A percentile compares a stretch with the other conserved stretches of the same genome.
phyloP scores from a whole-genome alignment of 2,888 invertebrate species.

The Odontocerum albicorne region DNA sequence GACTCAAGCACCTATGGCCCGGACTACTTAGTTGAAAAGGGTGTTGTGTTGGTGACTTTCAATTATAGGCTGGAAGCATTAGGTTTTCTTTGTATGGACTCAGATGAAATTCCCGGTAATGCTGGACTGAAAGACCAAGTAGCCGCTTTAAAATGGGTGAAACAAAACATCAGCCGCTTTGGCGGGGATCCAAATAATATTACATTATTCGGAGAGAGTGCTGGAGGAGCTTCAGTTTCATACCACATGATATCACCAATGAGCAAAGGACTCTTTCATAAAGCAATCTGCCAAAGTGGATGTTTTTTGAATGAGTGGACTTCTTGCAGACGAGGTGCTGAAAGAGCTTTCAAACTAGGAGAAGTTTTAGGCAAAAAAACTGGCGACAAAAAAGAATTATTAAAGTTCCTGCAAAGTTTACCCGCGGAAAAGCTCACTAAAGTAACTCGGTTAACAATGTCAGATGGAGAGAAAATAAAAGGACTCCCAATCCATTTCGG shows the following conservation, averaged over 20 bases:
- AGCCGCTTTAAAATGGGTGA: slow-evolving; percentile 48
- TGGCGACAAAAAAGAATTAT: slow-evolving; percentile 13
- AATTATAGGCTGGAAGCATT: slow-evolving; percentile 50
- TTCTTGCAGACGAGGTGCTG: slow-evolving; percentile 18
- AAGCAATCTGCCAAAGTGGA: slow-evolving; percentile 46
- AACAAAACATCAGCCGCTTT: slow-evolving; percentile 46
- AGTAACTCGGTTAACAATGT: slow-evolving; percentile 7
- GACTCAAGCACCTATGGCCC: slow-evolving; percentile 47
- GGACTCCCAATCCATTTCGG: slow-evolving; percentile 26
- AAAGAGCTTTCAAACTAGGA: slow-evolving; percentile 29
- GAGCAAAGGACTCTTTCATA: slow-evolving; percentile 48
- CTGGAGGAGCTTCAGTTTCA: slow-evolving; percentile 45
- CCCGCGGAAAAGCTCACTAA: slow-evolving; percentile 21
- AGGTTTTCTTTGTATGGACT: slow-evolving; percentile 48
- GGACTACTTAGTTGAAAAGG: slow-evolving; percentile 46
- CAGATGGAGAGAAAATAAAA: slow-evolving; percentile 21
- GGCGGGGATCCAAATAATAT: slow-evolving; percentile 50
- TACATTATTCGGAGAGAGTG: slow-evolving; percentile 53
- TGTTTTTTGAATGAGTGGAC: slow-evolving; percentile 43
- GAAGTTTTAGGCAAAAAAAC: slow-evolving; percentile 30
- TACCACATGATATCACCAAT: slow-evolving; percentile 51
- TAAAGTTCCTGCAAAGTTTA: slow-evolving; percentile 22
- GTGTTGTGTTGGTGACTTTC: slow-evolving; percentile 47
- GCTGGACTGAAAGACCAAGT: slow-evolving; percentile 55
- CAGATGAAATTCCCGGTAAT: slow-evolving; percentile 50